Conservation (phyloP, 2,113 vertebrate species). For the Chitala chitala region DNA sequence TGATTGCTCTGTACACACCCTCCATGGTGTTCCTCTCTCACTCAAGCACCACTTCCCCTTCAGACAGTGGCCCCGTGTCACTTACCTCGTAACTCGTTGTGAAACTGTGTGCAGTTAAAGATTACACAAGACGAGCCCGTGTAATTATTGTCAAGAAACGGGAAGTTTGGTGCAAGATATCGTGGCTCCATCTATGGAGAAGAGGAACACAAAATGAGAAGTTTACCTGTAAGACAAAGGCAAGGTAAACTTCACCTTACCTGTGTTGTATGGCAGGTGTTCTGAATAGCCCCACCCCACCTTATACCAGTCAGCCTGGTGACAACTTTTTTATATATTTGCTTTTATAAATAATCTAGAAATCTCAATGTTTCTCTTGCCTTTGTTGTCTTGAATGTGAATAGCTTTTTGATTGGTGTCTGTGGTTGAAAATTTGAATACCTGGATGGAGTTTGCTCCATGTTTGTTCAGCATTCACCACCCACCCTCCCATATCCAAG, state of each 20-base stretch:
- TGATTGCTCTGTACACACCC: no score
- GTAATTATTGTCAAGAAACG: conserved; percentile 36
- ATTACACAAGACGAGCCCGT: conserved; percentile 27
- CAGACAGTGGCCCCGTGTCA: neutral
- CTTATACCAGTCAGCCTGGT: no score
- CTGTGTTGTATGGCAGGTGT: neutral
- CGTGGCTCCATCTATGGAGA: conserved; percentile 28
- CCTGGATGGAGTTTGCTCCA: neutral
- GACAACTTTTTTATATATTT: no score
- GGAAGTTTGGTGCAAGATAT: conserved; percentile 33
- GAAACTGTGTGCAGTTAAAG: conserved; percentile 5
- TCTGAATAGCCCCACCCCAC: neutral
- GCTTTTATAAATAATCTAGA: no score
- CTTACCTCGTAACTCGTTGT: neutral
- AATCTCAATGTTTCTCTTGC: no score
- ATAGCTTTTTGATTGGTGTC: neutral
- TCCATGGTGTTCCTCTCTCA: neutral
- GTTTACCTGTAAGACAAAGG: neutral
- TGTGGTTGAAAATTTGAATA: neutral
- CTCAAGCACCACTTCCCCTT: conserved; percentile 9
- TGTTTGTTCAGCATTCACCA: no score
- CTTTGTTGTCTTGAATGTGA: no score
- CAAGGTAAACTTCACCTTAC: neutral
- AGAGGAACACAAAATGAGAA: conserved; percentile 18
- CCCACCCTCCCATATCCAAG: neutral